Conservation (phyloP, 2,113 vertebrate genomes). For the Protomyctophum bolini region DNA sequence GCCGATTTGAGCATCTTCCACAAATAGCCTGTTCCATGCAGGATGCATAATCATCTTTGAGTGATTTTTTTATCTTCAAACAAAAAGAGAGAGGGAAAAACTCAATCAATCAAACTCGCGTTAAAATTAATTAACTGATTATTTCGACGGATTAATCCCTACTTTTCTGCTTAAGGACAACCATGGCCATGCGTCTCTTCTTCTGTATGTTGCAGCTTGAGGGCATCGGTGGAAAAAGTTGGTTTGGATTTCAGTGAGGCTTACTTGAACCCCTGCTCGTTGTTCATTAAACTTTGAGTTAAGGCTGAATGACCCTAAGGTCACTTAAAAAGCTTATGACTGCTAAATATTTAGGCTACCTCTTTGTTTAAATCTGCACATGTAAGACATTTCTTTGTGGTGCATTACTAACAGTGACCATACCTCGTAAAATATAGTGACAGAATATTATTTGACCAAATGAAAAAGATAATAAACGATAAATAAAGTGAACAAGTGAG, state of each 20-base stretch:
- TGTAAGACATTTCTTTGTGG: slow-evolving; percentile 61
- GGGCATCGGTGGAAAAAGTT: slow-evolving; percentile 75
- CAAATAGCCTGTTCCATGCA: slow-evolving; percentile 35
- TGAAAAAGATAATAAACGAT: too few species aligned
- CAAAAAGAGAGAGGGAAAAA: slow-evolving; percentile 20
- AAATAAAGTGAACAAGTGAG: too few species aligned
- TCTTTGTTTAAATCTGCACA: slow-evolving; percentile 86
- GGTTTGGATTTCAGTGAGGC: slow-evolving; percentile 79
- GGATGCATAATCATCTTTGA: slow-evolving; percentile 43
- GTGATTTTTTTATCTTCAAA: slow-evolving; percentile 65
- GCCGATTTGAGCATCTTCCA: slow-evolving; percentile 11
- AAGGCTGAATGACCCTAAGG: slow-evolving; percentile 91
- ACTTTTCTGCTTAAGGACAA: slow-evolving; percentile 44
- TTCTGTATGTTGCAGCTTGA: slow-evolving; percentile 59
- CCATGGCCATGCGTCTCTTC: slow-evolving; percentile 31
- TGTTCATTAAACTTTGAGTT: slow-evolving; percentile 99
- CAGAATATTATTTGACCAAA: too few species aligned
- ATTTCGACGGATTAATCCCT: slow-evolving; percentile 19
- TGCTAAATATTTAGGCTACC: slow-evolving; percentile 85
- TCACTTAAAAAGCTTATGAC: slow-evolving; percentile 97
- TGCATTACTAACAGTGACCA: neutral
- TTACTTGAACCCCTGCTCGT: slow-evolving; percentile 87
- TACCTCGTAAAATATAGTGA: too few species aligned
- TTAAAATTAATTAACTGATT: slow-evolving; percentile 1
- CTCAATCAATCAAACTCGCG: neutral